Evolutionary conservation across 35 echinoderm and acorn worm genomes (phyloP), one percentile per base, ranked within the genome.

Genomic region (Strongylocentrotus purpuratus): DNA sequence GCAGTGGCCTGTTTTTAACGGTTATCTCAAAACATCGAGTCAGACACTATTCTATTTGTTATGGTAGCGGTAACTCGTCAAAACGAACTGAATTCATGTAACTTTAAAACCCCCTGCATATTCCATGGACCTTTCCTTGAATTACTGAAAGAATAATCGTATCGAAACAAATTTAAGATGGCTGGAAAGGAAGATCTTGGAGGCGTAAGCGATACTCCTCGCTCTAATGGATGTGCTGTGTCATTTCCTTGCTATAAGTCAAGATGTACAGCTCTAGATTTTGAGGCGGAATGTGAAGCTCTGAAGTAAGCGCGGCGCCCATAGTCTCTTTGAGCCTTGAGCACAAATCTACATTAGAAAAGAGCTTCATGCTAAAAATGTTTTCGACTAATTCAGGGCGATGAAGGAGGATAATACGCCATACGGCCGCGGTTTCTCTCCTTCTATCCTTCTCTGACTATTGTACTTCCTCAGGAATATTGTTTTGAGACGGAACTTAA

Each of bases 301-400:
- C 65, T 28, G 65, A 78, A 78, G 65, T 78, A 28, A 78, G 25
- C 65, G 65, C 65, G 65, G 65, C 65, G 22, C 65, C 65, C 65
- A 28, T n/a, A n/a, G 65, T 78, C 65, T 78, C 65, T 78, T 18
- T 22, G 65, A 78, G 65, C 65, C 65, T n/a, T 78, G 65, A 78
- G 65, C 65, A n/a, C 20, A 78, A 78, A 78, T 78, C 65, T 78
- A 78, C 65, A 78, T 78, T 78, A 78, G 65, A 78, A 78, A 78
- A 6, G 28, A n/a, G 65, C 65, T 78, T 78, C 25, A 28, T 78
- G 65, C 0, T 78, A 28, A 78, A 78, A 78, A 78, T 78, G 65
- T 78, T 78, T n/a, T 78, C 65, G 7, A 22, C 65, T 78, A n/a
- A 78, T 78, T 78, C 28, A 78, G 65, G 28, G 65, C 65, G 20